A percentile compares a stretch with the other conserved stretches of the same genome.
phyloP scores from a whole-genome alignment of 2,113 vertebrate genomes.

The Plectropomus leopardus region DNA sequence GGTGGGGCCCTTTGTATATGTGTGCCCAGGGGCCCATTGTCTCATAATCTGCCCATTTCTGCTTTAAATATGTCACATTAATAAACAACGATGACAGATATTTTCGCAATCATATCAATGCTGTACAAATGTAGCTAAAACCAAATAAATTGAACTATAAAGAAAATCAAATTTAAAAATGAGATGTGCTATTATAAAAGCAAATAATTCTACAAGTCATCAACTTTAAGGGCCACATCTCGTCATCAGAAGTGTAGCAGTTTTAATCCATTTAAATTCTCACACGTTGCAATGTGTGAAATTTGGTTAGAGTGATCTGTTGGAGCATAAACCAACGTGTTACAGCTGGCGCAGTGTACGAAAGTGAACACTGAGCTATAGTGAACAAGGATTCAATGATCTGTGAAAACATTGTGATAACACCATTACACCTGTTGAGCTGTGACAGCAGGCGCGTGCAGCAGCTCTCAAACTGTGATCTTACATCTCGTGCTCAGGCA shows the following conservation, averaged over 20 bases:
- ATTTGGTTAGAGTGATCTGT: slow-evolving; percentile 29
- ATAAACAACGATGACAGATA: background rate
- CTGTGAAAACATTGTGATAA: slow-evolving; percentile 55
- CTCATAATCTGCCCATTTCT: too few relatives aligned
- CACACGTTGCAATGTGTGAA: slow-evolving; percentile 8
- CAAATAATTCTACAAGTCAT: background rate
- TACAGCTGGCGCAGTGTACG: slow-evolving; percentile 45
- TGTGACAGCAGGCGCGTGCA: slow-evolving; percentile 27
- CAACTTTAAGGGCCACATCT: background rate
- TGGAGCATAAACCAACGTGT: slow-evolving; percentile 46
- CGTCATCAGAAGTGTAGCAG: background rate
- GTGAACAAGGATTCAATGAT: slow-evolving; percentile 56
- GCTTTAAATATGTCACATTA: background rate
- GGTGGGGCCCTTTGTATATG: too few relatives aligned
- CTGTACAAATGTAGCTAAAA: background rate
- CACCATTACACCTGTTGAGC: slow-evolving; percentile 60
- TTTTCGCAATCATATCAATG: background rate
- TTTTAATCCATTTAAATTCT: slow-evolving; percentile 37
- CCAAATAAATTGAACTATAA: background rate
- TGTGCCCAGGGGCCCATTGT: too few relatives aligned
- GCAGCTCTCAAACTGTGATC: slow-evolving; percentile 39
- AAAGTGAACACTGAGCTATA: slow-evolving; percentile 24
- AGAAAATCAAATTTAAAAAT: background rate
- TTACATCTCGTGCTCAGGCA: slow-evolving; percentile 18
- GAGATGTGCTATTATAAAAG: background rate